Base-by-base conservation (phyloP, 2,888 invertebrate genomes). In the Scaeva pyrastri region DNA sequence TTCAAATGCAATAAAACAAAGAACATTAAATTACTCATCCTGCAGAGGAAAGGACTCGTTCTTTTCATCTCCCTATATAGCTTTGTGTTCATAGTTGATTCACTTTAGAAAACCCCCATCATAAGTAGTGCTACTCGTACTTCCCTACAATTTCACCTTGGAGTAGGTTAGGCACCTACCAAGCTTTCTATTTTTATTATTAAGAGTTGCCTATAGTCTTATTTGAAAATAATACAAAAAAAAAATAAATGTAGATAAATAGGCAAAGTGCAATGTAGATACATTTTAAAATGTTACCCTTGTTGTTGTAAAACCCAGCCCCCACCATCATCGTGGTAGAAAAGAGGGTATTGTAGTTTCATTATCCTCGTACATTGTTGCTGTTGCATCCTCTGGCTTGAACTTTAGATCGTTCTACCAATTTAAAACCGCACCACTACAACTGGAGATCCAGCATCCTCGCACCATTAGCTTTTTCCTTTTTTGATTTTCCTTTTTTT, bases 381-480 rank as follows among this genome's bases (percentile, higher is more conserved):
- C 71, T 74, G 71, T 75, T 84, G 79, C 75, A 73, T 77, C 81
- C 76, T 73, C 76, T 70, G 62, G 66, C 73, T 60, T 85, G 72
- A 85, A 81, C 80, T 85, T 84, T 85, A 77, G 76, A 73, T 73
- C 62, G 23, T 31, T 45, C 64, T 43, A 50, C 14, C 7, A 26
- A 70, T 14, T 39, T 26, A 23, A 31, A 56, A 12, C 36, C n/a
- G 43, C 16, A 66, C 39, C 52, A 73, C 41, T 23, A 58, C 11
- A 55, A 2, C 39, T n/a, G 43, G 14, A 52, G 23, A 5, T 31
- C 8, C 58, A 75, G 36, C 64, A 75, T 31, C 11, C 31, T 43
- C 45, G 12, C 39, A 16, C 19, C 31, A 68, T 26, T 26, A 43
- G 64, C 31, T 50, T 31, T 31, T 6, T 19, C 14, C 7, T 60